Evolutionary conservation across 2,888 invertebrate genomes (phyloP), one percentile per base, ranked within the genome.

Genomic region (Criorhina ranunculi): DNA sequence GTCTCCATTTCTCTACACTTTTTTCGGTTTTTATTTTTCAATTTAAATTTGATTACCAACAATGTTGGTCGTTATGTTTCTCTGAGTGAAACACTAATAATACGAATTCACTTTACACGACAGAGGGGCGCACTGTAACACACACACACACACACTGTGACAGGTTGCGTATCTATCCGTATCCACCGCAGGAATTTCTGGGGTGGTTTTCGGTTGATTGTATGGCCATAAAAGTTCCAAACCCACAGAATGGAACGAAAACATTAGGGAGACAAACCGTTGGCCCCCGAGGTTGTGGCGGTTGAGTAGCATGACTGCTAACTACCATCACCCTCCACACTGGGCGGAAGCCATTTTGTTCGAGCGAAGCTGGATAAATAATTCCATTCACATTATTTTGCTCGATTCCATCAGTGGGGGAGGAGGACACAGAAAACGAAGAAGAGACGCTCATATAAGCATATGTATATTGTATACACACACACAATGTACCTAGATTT

Each of bases 11-110:
- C 49, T 40, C n/a, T 49, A 57, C 35, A 33, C 24, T 17, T 49
- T 33, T 40, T 73, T 40, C 11, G 29, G 42, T 62, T 79, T 79
- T 79, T 79, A 79, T 79, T 72, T 72, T 79, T 72, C 72, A 79
- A 79, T 79, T 79, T 79, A 79, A 72, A 79, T 79, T 79, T 79
- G 79, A 79, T 79, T 79, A 66, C 79, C 66, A 59, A 11, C 49
- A 79, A 72, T 72, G 42, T 66, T 66, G 51, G 66, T 72, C 66
- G 79, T 79, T 79, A 78, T 78, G 78, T 78, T 76, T 62, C 70
- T 70, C 70, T 78, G 78, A 78, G 78, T 78, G 78, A 78, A 70
- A 78, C 78, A 78, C 78, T 78, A 70, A 78, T 78, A 78, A 70
- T 70, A 64, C 51, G 55, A 72, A 72, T 79, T 79, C 79, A 79